phyloP scores from a whole-genome alignment of 30 jellyfish, hydroid and myxozoan species.

The Aurelia aurita complex sp. Pacific region DNA sequence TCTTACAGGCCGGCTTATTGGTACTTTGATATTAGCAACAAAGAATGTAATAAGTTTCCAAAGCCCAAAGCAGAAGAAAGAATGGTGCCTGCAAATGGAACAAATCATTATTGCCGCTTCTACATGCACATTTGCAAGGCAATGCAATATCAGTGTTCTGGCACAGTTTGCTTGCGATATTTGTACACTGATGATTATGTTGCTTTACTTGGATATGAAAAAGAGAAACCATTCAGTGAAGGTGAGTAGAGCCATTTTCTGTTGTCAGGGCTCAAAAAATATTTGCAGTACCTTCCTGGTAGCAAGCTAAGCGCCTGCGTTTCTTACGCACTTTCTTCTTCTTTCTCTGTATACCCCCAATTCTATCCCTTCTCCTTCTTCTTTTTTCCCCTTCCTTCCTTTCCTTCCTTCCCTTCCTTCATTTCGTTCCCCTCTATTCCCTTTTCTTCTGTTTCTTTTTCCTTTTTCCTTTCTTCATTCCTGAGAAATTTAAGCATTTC shows the following conservation, averaged over 20 bases:
- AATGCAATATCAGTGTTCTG: conserved; percentile 82
- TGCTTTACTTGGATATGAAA: conserved; percentile 60
- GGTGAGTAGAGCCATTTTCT: conserved; percentile 21
- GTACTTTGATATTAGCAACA: conserved; percentile 48
- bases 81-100: conserved; percentile 18
- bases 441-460: no score
- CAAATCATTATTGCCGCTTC: conserved; percentile 70
- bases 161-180: conserved; percentile 79
- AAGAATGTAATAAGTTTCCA: conserved; percentile 50
- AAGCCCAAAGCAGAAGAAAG: conserved; percentile 12
- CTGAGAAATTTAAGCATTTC: no score
- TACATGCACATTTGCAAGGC: conserved; percentile 78
- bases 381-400: no score
- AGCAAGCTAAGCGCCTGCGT: no score
- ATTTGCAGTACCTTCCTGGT: not conserved
- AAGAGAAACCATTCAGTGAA: conserved; percentile 73
- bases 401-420: no score
- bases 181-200: conserved; percentile 69
- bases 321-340: no score
- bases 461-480: no score
- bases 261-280: not conserved
- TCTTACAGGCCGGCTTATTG: conserved; percentile 58
- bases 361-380: no score
- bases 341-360: no score
- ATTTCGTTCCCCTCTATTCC: no score